These are phyloP conservation scores for Drosophila niveifrons DNA, from an alignment of 2,888 invertebrate genomes.

Conservation along the genomic window DNA sequence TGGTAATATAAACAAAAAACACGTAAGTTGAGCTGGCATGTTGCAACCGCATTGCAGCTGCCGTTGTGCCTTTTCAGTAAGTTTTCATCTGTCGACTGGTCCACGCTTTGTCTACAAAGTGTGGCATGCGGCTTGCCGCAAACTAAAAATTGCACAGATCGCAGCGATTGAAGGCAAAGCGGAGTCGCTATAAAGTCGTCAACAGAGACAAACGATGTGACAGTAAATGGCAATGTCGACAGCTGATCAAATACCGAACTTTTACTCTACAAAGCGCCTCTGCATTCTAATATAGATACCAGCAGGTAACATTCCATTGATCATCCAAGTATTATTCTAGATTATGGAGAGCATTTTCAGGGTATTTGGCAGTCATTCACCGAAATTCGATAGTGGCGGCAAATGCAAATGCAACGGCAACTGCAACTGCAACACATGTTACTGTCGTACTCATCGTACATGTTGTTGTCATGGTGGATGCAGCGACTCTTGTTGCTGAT, in stretches of 20 bases:
- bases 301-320: no score
- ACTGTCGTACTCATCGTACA: constrained; percentile 53
- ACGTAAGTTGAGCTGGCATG: constrained; percentile 41
- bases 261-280: neutral
- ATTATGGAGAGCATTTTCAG: neutral
- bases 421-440: constrained; percentile 60
- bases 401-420: constrained; percentile 25
- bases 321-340: no score
- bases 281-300: neutral
- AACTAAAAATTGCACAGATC: constrained; percentile 49
- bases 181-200: constrained; percentile 10
- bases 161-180: constrained; percentile 51
- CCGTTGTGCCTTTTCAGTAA: constrained; percentile 33
- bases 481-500: constrained; percentile 66
- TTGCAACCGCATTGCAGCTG: constrained; percentile 21
- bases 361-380: neutral
- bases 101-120: constrained; percentile 2
- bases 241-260: constrained; percentile 48
- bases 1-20: constrained; percentile 24
- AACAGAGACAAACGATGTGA: constrained; percentile 38
- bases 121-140: constrained; percentile 31
- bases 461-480: constrained; percentile 58
- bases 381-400: neutral
- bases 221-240: constrained; percentile 45
- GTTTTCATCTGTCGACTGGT: constrained; percentile 49